Percentiles rank a stretch among this genome's conserved stretches.
These are phyloP conservation scores for Drosophila melanosoma DNA, from an alignment of 2,888 invertebrate species.

Conservation along the genomic window DNA sequence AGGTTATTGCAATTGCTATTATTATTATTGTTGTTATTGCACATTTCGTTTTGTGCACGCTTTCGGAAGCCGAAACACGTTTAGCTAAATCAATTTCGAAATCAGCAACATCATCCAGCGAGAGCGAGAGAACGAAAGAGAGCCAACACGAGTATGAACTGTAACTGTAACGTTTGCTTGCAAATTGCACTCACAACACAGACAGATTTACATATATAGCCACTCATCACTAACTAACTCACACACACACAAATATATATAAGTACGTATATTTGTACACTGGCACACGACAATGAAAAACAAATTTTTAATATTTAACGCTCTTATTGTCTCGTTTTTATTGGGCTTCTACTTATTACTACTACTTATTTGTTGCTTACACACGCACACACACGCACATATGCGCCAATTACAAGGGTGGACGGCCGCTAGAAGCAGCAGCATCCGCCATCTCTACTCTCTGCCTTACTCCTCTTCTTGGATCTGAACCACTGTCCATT, in stretches of 20 bases:
- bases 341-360: constrained; percentile 27
- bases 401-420: constrained; percentile 75
- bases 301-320: constrained; percentile 52
- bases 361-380: constrained; percentile 69
- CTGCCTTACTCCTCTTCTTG: constrained; percentile 38
- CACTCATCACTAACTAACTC: constrained; percentile 16
- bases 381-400: constrained; percentile 45
- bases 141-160: constrained; percentile 13
- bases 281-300: constrained; percentile 61
- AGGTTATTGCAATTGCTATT: constrained; percentile 37
- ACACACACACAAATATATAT: constrained; percentile 7
- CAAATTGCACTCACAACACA: constrained; percentile 53
- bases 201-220: background rate
- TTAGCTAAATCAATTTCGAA: constrained; percentile 76
- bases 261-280: constrained; percentile 13
- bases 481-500: constrained; percentile 64
- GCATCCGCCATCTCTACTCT: constrained; percentile 32
- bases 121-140: constrained; percentile 4
- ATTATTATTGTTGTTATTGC: constrained; percentile 38
- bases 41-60: constrained; percentile 57
- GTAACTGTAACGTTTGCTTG: constrained; percentile 25
- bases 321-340: constrained; percentile 71
- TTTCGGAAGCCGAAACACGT: constrained; percentile 63
- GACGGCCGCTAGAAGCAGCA: constrained; percentile 53
- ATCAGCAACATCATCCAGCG: constrained; percentile 60